phyloP scores from a whole-genome alignment of 2,888 invertebrate genomes.

The Leptopilina syphax region DNA sequence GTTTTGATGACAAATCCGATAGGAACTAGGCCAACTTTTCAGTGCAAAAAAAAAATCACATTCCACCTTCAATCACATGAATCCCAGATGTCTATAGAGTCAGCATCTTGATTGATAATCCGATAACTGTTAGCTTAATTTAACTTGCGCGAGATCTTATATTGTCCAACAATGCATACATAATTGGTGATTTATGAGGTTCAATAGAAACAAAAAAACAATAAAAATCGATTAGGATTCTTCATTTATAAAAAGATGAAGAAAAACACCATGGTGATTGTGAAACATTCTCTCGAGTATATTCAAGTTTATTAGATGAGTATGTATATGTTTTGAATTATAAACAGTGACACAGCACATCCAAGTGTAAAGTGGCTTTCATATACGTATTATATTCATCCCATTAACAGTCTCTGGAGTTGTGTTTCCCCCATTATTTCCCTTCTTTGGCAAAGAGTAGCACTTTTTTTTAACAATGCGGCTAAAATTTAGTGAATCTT shows the following conservation, averaged over 20 bases:
- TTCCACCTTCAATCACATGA: background rate
- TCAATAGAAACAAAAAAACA: background rate
- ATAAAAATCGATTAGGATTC: conserved; percentile 1
- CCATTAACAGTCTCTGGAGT: background rate
- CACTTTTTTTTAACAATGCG: background rate
- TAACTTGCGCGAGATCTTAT: background rate
- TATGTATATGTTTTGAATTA: conserved; percentile 1
- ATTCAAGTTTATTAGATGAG: conserved; percentile 3
- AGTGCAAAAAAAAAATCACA: background rate
- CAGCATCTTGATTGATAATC: background rate
- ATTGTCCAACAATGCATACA: background rate
- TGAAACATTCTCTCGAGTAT: background rate
- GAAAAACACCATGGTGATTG: background rate
- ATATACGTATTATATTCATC: background rate
- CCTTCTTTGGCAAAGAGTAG: background rate
- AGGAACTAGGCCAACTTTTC: conserved; percentile 25
- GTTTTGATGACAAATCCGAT: conserved; percentile 21
- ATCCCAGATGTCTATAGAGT: background rate
- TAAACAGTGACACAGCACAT: conserved; percentile 15
- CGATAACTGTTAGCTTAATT: background rate
- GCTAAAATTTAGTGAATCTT: background rate
- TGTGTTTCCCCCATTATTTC: background rate
- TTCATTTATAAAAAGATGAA: background rate
- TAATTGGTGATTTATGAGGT: background rate
- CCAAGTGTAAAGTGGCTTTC: background rate